Conservation (phyloP, 64 coral and sea anemone genomes). For the Montipora capricornis region DNA sequence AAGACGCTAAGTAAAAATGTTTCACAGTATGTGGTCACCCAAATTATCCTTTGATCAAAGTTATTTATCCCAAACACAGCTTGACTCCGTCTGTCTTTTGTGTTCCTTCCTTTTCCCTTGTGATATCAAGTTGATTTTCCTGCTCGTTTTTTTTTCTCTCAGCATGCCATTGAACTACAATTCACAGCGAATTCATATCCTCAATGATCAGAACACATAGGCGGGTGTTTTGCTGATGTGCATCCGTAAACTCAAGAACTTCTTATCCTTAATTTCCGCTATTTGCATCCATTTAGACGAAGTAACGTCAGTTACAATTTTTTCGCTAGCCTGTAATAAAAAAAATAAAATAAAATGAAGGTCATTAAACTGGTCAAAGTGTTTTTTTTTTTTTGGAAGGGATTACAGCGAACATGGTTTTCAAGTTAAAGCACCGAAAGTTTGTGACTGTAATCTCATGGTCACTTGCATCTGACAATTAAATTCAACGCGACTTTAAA, state of each 20-base stretch:
- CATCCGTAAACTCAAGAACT: not conserved
- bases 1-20: constrained; percentile 14
- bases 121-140: constrained; percentile 12
- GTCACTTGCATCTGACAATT: no score
- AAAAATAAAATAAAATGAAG: not conserved
- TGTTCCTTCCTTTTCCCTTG: constrained; percentile 17
- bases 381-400: no score
- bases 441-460: no score
- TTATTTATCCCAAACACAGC: not conserved
- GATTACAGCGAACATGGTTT: no score
- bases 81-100: constrained; percentile 22
- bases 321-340: not conserved
- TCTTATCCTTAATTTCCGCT: constrained; percentile 35
- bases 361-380: no score
- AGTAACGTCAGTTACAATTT: not conserved
- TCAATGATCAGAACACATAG: constrained; percentile 2
- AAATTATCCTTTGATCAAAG: not conserved
- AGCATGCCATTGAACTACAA: not conserved
- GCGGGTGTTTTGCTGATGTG: not conserved
- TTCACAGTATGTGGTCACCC: constrained; percentile 11
- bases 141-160: not conserved
- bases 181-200: constrained; percentile 17
- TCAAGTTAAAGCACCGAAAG: no score
- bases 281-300: not conserved
- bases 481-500: no score